Conservation (phyloP, 2,888 invertebrate genomes). For the Volucella bombylans region DNA sequence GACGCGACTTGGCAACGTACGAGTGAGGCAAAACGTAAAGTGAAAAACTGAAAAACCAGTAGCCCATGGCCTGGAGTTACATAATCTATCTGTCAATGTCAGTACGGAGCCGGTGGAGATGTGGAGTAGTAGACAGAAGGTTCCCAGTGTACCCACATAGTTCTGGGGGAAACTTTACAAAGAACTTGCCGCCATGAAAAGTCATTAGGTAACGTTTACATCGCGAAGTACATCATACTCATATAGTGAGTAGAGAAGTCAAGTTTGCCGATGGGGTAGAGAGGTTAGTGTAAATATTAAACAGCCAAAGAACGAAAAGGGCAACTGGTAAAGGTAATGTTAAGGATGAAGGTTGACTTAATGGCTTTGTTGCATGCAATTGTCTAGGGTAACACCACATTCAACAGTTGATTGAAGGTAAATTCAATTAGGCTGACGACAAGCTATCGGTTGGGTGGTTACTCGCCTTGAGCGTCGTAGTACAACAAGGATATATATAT, state of each 20-base stretch:
- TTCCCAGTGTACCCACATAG: constrained; percentile 24
- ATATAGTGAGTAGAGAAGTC: constrained; percentile 1
- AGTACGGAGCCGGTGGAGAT: not conserved
- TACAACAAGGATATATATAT: not conserved
- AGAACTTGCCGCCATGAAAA: constrained; percentile 34
- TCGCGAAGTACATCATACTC: constrained; percentile 8
- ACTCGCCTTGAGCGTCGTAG: constrained; percentile 10
- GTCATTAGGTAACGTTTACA: constrained; percentile 43
- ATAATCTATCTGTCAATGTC: constrained; percentile 66
- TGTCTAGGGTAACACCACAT: constrained; percentile 38
- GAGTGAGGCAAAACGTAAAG: constrained; percentile 3
- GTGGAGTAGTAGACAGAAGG: constrained; percentile 5
- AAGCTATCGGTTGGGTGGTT: constrained; percentile 16
- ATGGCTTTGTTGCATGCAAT: constrained; percentile 70
- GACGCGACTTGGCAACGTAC: not conserved
- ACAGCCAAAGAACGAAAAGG: constrained; percentile 54
- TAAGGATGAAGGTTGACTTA: constrained; percentile 48
- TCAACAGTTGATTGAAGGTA: constrained; percentile 61
- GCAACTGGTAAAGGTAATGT: constrained; percentile 38
- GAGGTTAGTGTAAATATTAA: constrained; percentile 33
- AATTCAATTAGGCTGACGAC: constrained; percentile 54
- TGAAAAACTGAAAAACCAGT: constrained; percentile 41
- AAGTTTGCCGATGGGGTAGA: not conserved
- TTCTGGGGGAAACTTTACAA: constrained; percentile 36
- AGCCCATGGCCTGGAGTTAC: constrained; percentile 35